Evolutionary conservation across 2,113 vertebrate species (phyloP), one percentile per base, ranked within the genome.

Genomic region (Cathartes aura): DNA sequence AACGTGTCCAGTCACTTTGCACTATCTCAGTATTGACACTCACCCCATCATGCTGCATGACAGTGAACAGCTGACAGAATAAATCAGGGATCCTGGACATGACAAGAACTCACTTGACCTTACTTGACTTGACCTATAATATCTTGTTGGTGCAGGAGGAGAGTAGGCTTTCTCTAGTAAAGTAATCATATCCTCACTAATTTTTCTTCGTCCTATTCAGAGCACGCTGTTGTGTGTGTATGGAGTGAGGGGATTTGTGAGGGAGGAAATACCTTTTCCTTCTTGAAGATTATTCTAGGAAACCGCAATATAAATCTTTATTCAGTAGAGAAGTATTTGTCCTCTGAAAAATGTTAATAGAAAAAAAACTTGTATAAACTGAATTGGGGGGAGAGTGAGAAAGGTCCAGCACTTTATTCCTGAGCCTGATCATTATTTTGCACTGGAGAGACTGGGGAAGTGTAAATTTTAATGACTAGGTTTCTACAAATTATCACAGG

Each of bases 101-200:
- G 87, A 90, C 66, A 93, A 97, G 96, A 93, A 96, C 87, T 97
- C 93, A 68, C 73, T 96, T 93, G 70, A 93, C 95, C 95, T 97
- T 91, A 82, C 68, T 90, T 97, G 93, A 96, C 96, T 93, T 96
- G 97, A 96, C 93, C 96, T 98, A 87, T 88, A 95, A 96, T 89
- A 82, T 92, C 56, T 91, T 82, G 80, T 67, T 92, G 97, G 94
- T 9, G 1, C 2, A 0, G 56, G 76, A 89, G 95, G 42, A 86
- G 66, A 82, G 64, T 43, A 97, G 82, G 21, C 50, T 94, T 94
- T 96, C 94, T 97, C 91, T 68, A 87, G 85, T 91, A 93, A 92
- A 94, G 72, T 95, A 97, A 96, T 96, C 56, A 78, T 94, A 97
- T 96, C 97, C 95, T 97, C 89, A 89, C 84, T 89, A 91, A 91